Base-by-base conservation (phyloP, 2,888 invertebrate species). In the Apamea epomidion region DNA sequence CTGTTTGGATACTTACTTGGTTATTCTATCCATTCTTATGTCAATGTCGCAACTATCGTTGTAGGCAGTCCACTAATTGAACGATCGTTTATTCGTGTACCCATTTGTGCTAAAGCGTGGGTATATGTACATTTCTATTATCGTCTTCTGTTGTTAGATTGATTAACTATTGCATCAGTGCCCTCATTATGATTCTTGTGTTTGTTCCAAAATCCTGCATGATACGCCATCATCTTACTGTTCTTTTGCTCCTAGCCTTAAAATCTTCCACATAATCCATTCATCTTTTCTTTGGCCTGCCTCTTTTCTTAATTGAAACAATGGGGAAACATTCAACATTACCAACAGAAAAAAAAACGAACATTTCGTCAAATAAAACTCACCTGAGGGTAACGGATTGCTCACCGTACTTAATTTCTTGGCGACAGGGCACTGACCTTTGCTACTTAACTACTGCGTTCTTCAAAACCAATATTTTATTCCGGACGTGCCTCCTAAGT, bases 381-480 rank as follows among this genome's bases (percentile, higher is more conserved):
- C 78, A 84, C 68, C 76, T 74, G 74, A 78, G 72, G 83, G 82
- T 88, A 86, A 89, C 88, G 87, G 87, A 79, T 85, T 80, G 77
- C 79, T 81, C 64, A 51, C 68, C 54, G 72, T 65, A 79, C 76
- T 74, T 69, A 71, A 75, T 68, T 79, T 79, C 79, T 80, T 71
- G 77, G 77, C 71, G 82, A 84, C 84, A 88, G 84, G 87, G 73
- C 84, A 83, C 51, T 81, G 84, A 87, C 88, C 79, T 76, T 74
- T 51, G 62, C 69, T 69, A 76, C 86, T 70, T 77, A 65, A 78
- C 79, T 71, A 78, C 75, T 74, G 74, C 60, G 75, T 32, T 85
- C 74, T 81, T 77, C 79, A 82, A 82, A 79, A 76, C 78, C 80
- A 84, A 82, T 88, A 84, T 82, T 82, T 88, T 88, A 89, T 90